Evolutionary conservation across 2,888 invertebrate species (phyloP).

Genomic region (Aspidiotus destructor): DNA sequence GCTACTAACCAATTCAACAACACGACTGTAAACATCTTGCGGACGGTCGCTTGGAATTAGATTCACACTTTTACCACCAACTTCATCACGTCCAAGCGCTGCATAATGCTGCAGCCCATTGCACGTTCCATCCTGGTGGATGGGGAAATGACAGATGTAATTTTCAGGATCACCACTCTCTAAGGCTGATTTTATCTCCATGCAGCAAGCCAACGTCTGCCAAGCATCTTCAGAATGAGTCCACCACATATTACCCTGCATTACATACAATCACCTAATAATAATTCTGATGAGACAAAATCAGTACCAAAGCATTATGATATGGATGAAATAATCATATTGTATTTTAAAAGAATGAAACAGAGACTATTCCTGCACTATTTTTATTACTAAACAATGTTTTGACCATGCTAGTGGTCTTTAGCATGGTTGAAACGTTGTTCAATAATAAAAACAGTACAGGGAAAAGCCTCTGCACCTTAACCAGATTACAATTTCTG

Average conservation of each 20-base stretch:
- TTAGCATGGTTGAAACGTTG: no score
- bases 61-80: slow-evolving; percentile 88
- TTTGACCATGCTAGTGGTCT: no score
- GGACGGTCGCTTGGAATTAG: slow-evolving; percentile 63
- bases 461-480: no score
- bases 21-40: slow-evolving; percentile 88
- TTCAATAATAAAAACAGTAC: no score
- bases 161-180: slow-evolving; percentile 54
- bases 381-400: no score
- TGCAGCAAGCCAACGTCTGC: slow-evolving; percentile 95
- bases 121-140: slow-evolving; percentile 98
- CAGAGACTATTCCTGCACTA: no score
- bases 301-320: no score
- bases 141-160: slow-evolving; percentile 70
- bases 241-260: slow-evolving; percentile 83
- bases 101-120: slow-evolving; percentile 99
- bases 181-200: slow-evolving; percentile 76
- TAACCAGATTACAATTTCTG: no score
- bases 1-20: slow-evolving; percentile 62
- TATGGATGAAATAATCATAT: no score
- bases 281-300: no score
- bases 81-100: slow-evolving; percentile 83
- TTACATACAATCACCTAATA: slow-evolving; percentile 17
- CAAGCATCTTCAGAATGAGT: slow-evolving; percentile 86
- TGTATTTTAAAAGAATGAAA: no score